phyloP scores from a whole-genome alignment of 2,113 vertebrate species.

The Corythoichthys haematopterus region DNA sequence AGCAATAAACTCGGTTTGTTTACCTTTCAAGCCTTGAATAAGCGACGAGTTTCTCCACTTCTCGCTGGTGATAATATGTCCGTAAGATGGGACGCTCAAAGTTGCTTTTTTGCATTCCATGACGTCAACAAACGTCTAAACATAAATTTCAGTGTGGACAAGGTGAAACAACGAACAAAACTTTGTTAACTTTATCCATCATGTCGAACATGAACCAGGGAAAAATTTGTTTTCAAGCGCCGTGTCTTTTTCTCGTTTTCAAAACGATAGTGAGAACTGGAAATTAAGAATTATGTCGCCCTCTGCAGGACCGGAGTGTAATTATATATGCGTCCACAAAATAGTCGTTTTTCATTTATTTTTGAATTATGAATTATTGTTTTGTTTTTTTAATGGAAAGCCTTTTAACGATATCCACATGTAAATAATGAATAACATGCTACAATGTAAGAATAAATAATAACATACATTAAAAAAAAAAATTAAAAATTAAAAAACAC shows the following conservation, averaged over 20 bases:
- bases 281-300: neutral
- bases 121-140: neutral
- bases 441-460: no score
- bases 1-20: neutral
- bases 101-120: conserved; percentile 1
- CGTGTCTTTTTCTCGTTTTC: neutral
- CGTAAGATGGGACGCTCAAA: conserved; percentile 64
- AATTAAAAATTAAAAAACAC: no score
- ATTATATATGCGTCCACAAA: neutral
- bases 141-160: neutral
- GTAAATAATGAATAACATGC: no score
- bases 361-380: no score
- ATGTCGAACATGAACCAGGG: no score
- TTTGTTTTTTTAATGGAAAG: no score
- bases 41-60: conserved; percentile 84
- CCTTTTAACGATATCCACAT: no score
- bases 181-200: neutral
- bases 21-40: conserved; percentile 79
- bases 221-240: neutral
- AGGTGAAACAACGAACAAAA: neutral
- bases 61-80: conserved; percentile 77
- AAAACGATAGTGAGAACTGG: neutral
- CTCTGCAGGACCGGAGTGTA: neutral
- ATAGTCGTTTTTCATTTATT: no score
- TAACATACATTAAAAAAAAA: no score